Evolutionary conservation across 2,113 vertebrate genomes (phyloP).

Genomic region (Aspiorhynchus laticeps): DNA sequence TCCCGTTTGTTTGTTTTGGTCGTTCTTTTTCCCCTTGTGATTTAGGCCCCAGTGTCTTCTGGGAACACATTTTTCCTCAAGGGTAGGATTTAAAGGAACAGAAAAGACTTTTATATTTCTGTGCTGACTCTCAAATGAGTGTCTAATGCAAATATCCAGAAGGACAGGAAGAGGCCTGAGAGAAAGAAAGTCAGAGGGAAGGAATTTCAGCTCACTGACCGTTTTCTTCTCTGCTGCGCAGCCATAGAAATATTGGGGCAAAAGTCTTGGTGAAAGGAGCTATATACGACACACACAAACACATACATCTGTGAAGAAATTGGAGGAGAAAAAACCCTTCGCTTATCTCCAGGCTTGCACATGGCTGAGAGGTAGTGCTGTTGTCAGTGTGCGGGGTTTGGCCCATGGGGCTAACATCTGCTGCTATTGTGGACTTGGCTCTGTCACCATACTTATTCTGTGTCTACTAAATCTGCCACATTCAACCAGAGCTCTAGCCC

Average conservation of each 20-base stretch:
- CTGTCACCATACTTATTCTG: conserved; percentile 32
- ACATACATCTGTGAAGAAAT: conserved; percentile 25
- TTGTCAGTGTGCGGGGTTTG: conserved; percentile 15
- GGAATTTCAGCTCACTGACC: not conserved
- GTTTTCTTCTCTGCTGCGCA: not conserved
- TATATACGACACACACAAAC: conserved; percentile 35
- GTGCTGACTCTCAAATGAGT: conserved; percentile 53
- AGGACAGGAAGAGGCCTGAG: conserved; percentile 17
- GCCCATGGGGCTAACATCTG: conserved; percentile 43
- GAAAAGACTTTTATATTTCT: conserved; percentile 60
- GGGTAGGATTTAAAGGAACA: conserved; percentile 59
- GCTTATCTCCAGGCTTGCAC: conserved; percentile 50
- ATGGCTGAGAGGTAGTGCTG: conserved; percentile 32
- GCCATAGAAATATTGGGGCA: conserved; percentile 13
- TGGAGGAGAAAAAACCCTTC: not conserved
- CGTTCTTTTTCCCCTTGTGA: conserved; percentile 49
- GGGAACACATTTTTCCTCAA: conserved; percentile 50
- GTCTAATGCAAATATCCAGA: conserved; percentile 57
- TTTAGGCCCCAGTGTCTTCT: conserved; percentile 53
- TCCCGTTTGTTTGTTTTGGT: conserved; percentile 66
- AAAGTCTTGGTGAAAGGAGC: conserved; percentile 18
- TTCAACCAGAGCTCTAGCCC: conserved; percentile 24
- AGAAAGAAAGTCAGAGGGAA: not conserved
- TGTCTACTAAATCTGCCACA: conserved; percentile 30
- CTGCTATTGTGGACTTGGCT: conserved; percentile 43